These are phyloP conservation scores for Hozukius guyotensis DNA, from an alignment of 2,797 vertebrate genomes.

Conservation along the genomic window DNA sequence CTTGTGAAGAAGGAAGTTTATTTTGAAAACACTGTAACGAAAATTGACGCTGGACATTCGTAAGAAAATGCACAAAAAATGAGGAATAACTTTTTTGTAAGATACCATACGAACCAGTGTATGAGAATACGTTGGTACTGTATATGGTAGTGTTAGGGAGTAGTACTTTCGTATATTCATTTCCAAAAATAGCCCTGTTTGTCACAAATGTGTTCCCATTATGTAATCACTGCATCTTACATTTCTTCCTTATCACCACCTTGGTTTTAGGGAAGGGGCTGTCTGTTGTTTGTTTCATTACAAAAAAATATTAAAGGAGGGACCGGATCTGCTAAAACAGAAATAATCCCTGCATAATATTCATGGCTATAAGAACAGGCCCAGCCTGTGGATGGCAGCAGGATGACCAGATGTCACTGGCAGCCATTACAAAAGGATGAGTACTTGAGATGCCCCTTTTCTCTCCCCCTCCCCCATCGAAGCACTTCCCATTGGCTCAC, in stretches of 20 bases:
- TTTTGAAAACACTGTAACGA: too few relatives aligned
- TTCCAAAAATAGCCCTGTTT: neutral
- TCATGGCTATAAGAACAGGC: constrained; percentile 7
- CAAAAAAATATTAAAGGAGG: neutral
- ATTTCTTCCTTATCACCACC: neutral
- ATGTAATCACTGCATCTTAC: neutral
- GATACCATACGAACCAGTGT: too few relatives aligned
- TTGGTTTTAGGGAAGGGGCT: neutral
- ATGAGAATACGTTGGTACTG: too few relatives aligned
- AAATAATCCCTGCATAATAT: constrained; percentile 43
- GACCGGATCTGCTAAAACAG: constrained; percentile 1
- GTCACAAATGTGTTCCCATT: neutral
- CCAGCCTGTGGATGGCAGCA: constrained; percentile 24
- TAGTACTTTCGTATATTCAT: neutral
- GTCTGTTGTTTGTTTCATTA: neutral
- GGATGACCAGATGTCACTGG: constrained; percentile 52
- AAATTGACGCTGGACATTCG: too few relatives aligned
- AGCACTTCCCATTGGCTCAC: constrained; percentile 7
- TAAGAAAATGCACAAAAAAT: too few relatives aligned
- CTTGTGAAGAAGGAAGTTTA: too few relatives aligned
- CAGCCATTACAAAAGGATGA: constrained; percentile 36
- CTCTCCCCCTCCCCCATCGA: fast-evolving
- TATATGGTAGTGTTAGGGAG: neutral
- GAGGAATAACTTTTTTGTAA: too few relatives aligned
- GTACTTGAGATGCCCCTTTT: neutral